Conservation (phyloP, 2,888 invertebrate genomes). For the Rhamnusium bicolor region DNA sequence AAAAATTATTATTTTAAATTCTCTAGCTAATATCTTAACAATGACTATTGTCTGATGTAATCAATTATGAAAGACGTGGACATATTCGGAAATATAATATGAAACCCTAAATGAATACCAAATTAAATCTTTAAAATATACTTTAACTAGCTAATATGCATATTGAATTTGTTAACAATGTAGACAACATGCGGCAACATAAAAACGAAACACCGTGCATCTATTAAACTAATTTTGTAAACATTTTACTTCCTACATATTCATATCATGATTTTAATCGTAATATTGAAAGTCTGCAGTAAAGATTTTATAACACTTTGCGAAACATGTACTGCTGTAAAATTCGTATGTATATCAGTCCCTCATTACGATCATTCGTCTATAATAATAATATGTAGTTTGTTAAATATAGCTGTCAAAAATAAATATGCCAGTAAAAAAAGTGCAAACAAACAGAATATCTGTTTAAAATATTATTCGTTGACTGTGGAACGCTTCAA, state of each 20-base stretch:
- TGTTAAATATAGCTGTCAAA: not conserved
- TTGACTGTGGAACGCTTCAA: no score
- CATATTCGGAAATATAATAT: slow-evolving; percentile 33
- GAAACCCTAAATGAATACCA: not conserved
- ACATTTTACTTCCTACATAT: slow-evolving; percentile 44
- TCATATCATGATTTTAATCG: slow-evolving; percentile 49
- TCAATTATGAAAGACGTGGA: slow-evolving; percentile 28
- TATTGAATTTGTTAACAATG: not conserved
- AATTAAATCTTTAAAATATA: slow-evolving; percentile 2
- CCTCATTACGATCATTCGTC: not conserved
- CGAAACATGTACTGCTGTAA: slow-evolving; percentile 31
- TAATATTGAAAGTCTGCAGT: slow-evolving; percentile 48
- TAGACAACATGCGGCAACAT: slow-evolving; percentile 6
- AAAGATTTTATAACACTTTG: slow-evolving; percentile 39
- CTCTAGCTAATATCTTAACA: slow-evolving; percentile 21
- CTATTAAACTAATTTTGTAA: slow-evolving; percentile 44
- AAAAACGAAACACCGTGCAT: slow-evolving; percentile 10
- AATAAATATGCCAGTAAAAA: no score
- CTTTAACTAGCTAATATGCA: not conserved
- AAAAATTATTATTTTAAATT: slow-evolving; percentile 3
- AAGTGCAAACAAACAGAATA: no score
- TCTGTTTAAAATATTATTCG: no score
- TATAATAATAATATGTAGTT: not conserved
- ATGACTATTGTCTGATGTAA: slow-evolving; percentile 26
- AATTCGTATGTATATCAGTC: slow-evolving; percentile 26